A percentile compares a stretch with the other conserved stretches of the same genome.
phyloP scores from a whole-genome alignment of 2,888 invertebrate genomes.

The Sesia bembeciformis region DNA sequence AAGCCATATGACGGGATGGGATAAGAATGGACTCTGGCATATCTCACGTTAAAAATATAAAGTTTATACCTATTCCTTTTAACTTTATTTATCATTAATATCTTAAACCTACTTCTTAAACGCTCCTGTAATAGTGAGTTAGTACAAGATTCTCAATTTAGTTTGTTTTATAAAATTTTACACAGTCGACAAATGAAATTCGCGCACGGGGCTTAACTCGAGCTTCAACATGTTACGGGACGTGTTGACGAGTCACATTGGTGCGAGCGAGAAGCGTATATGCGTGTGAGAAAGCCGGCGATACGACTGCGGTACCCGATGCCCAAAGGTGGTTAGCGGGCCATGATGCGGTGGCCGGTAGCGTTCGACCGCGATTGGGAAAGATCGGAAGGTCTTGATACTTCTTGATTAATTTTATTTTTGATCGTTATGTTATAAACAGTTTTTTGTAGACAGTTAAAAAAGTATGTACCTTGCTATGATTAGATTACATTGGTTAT shows the following conservation, averaged over 20 bases:
- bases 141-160: neutral
- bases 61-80: neutral
- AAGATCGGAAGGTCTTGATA: constrained; percentile 12
- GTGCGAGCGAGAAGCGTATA: constrained; percentile 15
- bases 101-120: neutral
- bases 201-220: constrained; percentile 18
- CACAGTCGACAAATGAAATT: constrained; percentile 21
- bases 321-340: constrained; percentile 8
- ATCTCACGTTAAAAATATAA: neutral
- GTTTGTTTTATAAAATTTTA: constrained; percentile 37
- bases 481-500: too few species aligned
- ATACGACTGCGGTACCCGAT: constrained; percentile 15
- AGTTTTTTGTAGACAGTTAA: neutral
- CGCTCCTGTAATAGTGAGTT: neutral
- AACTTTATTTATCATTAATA: neutral
- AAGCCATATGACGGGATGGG: too few species aligned
- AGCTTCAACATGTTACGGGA: constrained; percentile 16
- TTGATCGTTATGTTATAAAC: neutral
- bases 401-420: neutral
- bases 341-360: constrained; percentile 33
- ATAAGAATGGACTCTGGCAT: too few species aligned
- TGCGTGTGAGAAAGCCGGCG: constrained; percentile 17
- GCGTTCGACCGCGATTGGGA: constrained; percentile 28
- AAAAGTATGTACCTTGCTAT: too few species aligned
- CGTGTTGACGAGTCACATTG: constrained; percentile 20